These are phyloP conservation scores for Sapajus apella DNA, from an alignment of 2,113 vertebrate genomes.

Conservation along the genomic window DNA sequence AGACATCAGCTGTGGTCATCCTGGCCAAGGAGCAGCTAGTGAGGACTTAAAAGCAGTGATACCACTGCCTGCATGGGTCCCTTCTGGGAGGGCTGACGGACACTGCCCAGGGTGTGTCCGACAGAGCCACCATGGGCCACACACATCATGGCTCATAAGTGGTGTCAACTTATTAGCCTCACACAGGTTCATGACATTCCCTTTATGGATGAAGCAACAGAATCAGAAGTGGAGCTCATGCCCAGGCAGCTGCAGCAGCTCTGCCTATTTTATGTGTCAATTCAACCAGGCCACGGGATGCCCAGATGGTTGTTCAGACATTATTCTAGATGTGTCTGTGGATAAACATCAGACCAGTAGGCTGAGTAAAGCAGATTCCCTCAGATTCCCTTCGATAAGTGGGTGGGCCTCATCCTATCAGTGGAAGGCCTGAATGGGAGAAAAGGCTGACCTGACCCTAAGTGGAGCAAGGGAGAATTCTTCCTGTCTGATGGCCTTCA, in stretches of 20 bases:
- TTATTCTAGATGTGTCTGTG: background rate
- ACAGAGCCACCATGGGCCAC: background rate
- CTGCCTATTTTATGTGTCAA: background rate
- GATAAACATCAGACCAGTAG: background rate
- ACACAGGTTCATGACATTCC: background rate
- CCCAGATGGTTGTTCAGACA: background rate
- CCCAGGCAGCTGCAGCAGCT: background rate
- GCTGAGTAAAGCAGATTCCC: background rate
- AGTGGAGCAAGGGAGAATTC: background rate
- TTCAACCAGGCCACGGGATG: too few species aligned
- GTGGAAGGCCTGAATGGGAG: background rate
- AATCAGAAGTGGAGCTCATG: background rate
- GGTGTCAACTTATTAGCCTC: background rate
- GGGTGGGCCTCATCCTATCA: background rate
- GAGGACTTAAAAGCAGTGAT: background rate
- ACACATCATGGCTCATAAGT: background rate
- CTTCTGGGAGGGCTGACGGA: background rate
- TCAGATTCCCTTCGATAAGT: background rate
- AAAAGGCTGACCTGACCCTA: background rate
- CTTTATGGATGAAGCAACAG: background rate
- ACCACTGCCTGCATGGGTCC: background rate
- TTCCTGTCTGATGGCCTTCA: background rate
- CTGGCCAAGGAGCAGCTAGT: background rate
- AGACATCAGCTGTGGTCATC: background rate
- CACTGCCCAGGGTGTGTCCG: background rate